phyloP scores from a whole-genome alignment of 2,797 vertebrate species.

The Tenualosa ilisha region DNA sequence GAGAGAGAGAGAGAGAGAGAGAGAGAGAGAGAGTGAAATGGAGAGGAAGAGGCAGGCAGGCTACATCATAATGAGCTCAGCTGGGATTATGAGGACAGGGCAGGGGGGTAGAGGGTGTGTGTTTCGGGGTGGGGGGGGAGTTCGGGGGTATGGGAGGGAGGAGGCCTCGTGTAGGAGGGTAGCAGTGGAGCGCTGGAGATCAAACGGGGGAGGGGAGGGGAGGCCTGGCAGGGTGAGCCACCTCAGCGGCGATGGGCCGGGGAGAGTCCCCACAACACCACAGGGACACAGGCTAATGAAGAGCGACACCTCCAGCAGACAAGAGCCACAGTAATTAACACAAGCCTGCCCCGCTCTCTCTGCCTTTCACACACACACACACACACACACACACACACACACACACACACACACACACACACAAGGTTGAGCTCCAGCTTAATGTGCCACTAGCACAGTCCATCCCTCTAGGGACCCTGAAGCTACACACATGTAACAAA shows the following conservation, averaged over 20 bases:
- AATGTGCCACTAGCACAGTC: not conserved
- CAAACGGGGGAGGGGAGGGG: constrained; percentile 80
- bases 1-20: constrained; percentile 55
- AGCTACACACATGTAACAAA: constrained; percentile 15
- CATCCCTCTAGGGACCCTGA: not conserved
- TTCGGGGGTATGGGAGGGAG: constrained; percentile 52
- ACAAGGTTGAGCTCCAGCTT: not conserved
- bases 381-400: not conserved
- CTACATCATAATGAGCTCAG: constrained; percentile 99
- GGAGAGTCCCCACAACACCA: constrained; percentile 86
- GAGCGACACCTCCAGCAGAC: constrained; percentile 83
- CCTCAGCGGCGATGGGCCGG: constrained; percentile 66
- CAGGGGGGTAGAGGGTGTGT: constrained; percentile 85
- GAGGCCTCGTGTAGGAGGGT: constrained; percentile 83
- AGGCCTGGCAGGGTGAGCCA: constrained; percentile 69
- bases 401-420: not conserved
- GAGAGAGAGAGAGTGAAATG: not conserved
- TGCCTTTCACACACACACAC: constrained; percentile 8
- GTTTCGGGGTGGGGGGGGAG: constrained; percentile 62
- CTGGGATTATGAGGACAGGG: constrained; percentile 99
- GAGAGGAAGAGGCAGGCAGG: constrained; percentile 83
- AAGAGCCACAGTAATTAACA: constrained; percentile 85
- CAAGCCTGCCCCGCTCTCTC: constrained; percentile 78
- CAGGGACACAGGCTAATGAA: constrained; percentile 86
- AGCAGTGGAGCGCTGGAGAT: constrained; percentile 80